Evolutionary conservation across 2,888 invertebrate genomes (phyloP), one percentile per base, ranked within the genome.

Genomic region (Drosophila neoperkinsi): DNA sequence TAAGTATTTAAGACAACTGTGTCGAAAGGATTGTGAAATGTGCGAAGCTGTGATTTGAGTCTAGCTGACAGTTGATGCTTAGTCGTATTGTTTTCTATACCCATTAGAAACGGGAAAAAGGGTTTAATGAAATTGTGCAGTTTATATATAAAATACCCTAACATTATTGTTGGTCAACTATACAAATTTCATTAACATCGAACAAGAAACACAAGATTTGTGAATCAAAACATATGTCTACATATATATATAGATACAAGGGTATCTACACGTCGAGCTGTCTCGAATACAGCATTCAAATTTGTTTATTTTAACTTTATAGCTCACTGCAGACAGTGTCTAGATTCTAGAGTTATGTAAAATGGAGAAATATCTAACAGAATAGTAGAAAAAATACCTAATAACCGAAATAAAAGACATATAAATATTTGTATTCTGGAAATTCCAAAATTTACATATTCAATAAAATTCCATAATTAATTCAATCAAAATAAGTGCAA

Each of bases 1-100:
- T 72, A 75, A 67, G 55, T 28, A 4, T 21, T 4, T 36, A 71
- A 58, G 11, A 57, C 46, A 46, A 21, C 13, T 21, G 43, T 31
- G 41, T 60, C 18, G 51, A 43, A 43, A 31, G 31, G 16, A 38
- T 66, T 53, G 28, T 11, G 9, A 49, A 61, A 57, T 13, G 9
- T 57, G 21, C 4, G 2, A n/a, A 30, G 11, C 28, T 30, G 56
- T 1, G 30, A 30, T 38, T 30, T 56, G 13, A 21, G n/a, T 13
- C 43, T 46, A 52, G 30, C 28, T 53, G 33, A n/a, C 18, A 46
- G 13, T 4, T 52, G 4, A 9, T 6, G 7, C 16, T 25, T 5
- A 21, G 41, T 41, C n/a, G n/a, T 5, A n/a, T 21, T 41, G 10
- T 3, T 41, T n/a, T 9, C 3, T 0, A 11, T 46, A 46, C 13